These are phyloP conservation scores for Hippasteria phrygiana DNA, from an alignment of 53 echinoderm and acorn worm genomes.

Conservation along the genomic window DNA sequence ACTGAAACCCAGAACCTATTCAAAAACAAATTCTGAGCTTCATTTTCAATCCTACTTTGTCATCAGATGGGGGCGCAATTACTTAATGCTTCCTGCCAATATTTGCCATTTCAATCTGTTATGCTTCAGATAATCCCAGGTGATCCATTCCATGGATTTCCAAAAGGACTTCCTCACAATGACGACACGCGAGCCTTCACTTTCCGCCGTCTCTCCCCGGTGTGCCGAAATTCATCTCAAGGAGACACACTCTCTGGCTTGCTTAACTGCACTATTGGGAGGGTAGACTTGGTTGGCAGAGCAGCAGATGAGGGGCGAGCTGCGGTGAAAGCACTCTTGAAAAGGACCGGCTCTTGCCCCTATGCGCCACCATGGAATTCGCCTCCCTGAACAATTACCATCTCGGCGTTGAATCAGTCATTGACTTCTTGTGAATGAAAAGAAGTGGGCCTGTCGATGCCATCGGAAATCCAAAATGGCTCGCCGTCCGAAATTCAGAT, in stretches of 20 bases:
- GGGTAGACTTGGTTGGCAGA: not conserved
- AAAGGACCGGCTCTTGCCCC: not conserved
- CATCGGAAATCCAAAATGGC: not conserved
- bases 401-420: slow-evolving; percentile 1
- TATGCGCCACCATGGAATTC: not conserved
- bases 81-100: slow-evolving; percentile 57
- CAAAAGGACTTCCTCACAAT: not conserved
- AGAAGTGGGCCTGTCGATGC: not conserved
- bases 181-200: not conserved
- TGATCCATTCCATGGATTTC: slow-evolving; percentile 31
- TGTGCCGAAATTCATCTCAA: not conserved
- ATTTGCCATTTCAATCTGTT: slow-evolving; percentile 47
- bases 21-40: not conserved
- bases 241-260: not conserved
- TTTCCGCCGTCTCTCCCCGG: not conserved
- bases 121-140: slow-evolving; percentile 48
- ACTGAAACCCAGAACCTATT: no score
- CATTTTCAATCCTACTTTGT: not conserved
- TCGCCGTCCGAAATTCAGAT: not conserved
- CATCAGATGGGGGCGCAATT: slow-evolving; percentile 36
- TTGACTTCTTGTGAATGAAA: not conserved
- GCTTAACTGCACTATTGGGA: not conserved
- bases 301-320: not conserved
- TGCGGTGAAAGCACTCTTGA: slow-evolving; percentile 5
- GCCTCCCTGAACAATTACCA: not conserved